Evolutionary conservation across 2,113 vertebrate species (phyloP).

Genomic region (Nanger granti): DNA sequence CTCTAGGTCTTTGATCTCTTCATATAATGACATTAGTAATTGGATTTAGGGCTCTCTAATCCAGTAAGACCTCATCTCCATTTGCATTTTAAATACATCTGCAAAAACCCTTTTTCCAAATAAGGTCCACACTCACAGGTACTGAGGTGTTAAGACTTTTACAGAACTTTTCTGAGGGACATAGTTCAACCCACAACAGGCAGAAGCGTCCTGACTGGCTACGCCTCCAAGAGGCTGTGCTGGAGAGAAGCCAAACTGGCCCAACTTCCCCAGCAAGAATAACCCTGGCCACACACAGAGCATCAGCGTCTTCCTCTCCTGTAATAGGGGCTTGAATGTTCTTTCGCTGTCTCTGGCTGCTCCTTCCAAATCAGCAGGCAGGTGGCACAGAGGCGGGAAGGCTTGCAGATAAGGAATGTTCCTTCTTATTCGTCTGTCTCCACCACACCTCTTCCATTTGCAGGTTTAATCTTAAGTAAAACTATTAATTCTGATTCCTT

Average conservation of each 20-base stretch:
- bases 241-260: background rate
- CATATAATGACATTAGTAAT: background rate
- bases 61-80: background rate
- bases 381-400: background rate
- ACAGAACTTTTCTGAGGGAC: background rate
- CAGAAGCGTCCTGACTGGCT: background rate
- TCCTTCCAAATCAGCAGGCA: background rate
- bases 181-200: background rate
- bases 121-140: background rate
- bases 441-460: background rate
- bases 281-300: background rate
- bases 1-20: background rate
- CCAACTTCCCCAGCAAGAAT: background rate
- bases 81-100: background rate
- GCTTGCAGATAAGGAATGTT: background rate
- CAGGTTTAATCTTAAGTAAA: background rate
- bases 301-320: background rate
- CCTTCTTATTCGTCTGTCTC: background rate
- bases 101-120: background rate
- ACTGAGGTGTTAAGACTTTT: background rate
- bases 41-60: background rate
- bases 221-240: background rate
- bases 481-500: background rate
- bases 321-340: fast-evolving
- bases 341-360: background rate